These are phyloP conservation scores for Mesitornis unicolor DNA, from an alignment of 2,113 vertebrate genomes.

Conservation along the genomic window DNA sequence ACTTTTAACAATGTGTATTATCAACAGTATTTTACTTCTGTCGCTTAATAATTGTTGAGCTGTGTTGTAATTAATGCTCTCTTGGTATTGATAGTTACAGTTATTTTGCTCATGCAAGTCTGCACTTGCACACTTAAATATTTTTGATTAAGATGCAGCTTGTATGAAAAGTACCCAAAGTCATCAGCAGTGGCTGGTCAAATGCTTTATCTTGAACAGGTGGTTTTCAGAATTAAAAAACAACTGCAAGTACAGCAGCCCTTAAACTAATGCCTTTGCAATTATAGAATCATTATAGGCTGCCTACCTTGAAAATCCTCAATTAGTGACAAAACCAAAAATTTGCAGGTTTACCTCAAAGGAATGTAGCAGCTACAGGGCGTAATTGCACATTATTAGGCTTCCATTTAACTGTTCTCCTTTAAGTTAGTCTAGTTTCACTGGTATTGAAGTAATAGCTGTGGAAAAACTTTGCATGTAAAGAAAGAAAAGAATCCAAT, in stretches of 20 bases:
- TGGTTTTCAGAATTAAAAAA: background rate
- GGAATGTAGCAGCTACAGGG: background rate
- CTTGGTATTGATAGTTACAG: background rate
- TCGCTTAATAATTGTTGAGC: background rate
- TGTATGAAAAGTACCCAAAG: background rate
- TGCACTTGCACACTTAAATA: background rate
- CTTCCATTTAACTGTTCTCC: background rate
- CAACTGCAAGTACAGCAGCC: background rate
- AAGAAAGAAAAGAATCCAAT: background rate
- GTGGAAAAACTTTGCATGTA: background rate
- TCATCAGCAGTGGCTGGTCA: background rate
- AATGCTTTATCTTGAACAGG: background rate
- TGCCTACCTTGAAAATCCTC: background rate
- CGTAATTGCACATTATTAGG: background rate
- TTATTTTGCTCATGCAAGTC: background rate
- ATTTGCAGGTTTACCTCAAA: background rate
- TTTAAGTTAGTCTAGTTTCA: background rate
- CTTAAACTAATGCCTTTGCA: background rate
- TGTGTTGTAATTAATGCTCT: background rate
- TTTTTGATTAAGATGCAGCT: background rate
- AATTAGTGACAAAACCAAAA: background rate
- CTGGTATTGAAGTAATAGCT: background rate
- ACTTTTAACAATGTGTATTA: background rate
- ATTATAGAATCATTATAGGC: background rate
- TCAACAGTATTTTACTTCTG: background rate